These are phyloP conservation scores for Menidia menidia DNA, from an alignment of 2,797 vertebrate genomes.

Conservation along the genomic window DNA sequence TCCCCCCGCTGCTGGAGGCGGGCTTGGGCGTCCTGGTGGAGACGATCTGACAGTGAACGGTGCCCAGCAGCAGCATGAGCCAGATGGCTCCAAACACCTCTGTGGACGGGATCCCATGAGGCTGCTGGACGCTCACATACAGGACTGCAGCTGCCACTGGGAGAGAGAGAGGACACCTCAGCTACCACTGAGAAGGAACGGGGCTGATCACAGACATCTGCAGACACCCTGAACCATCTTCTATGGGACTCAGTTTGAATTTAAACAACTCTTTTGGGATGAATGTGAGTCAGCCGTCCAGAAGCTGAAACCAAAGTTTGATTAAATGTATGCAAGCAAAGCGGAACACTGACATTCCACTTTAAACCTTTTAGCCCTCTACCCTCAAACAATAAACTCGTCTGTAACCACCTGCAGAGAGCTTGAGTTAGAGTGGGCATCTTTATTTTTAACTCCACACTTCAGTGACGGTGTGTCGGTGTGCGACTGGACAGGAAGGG, in stretches of 20 bases:
- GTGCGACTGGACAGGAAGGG: conserved; percentile 48
- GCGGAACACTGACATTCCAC: too few species aligned
- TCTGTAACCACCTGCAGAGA: too few species aligned
- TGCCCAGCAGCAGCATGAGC: conserved; percentile 97
- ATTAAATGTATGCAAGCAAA: too few species aligned
- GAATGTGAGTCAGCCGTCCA: not conserved
- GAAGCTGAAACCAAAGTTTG: not conserved
- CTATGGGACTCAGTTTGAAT: not conserved
- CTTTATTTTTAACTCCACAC: too few species aligned
- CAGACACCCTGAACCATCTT: not conserved
- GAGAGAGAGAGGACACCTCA: conserved; percentile 24
- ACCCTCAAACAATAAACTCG: too few species aligned
- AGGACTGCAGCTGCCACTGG: conserved; percentile 90
- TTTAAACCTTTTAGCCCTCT: too few species aligned
- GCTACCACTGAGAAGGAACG: not conserved
- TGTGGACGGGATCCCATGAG: conserved; percentile 92
- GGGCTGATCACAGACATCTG: not conserved
- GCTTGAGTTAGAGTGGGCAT: not conserved
- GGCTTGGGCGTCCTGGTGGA: conserved; percentile 96
- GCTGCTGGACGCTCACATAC: conserved; percentile 85
- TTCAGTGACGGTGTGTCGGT: not conserved
- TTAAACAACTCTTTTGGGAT: not conserved
- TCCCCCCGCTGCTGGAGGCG: conserved; percentile 86
- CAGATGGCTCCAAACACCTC: conserved; percentile 94
- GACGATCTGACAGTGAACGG: conserved; percentile 99